Evolutionary conservation across 2,888 invertebrate species (phyloP).

Genomic region (Tetranychus truncatus): DNA sequence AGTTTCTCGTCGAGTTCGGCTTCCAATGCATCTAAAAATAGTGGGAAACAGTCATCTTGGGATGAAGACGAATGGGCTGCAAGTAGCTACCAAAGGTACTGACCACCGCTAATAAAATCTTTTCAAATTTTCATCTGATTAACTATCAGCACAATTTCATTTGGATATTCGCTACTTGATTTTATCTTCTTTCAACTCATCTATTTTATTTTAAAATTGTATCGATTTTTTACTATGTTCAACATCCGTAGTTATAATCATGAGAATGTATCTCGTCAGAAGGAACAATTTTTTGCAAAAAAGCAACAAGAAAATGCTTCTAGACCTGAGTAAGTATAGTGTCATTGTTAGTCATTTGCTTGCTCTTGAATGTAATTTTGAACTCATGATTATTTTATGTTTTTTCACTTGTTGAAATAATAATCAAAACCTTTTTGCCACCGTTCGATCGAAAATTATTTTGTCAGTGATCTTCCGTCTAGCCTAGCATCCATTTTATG

Average conservation of each 20-base stretch:
- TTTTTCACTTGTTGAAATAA: too few species aligned
- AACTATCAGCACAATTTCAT: not conserved
- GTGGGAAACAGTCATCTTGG: not conserved
- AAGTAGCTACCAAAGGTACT: conserved; percentile 23
- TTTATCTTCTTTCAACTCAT: not conserved
- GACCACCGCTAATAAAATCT: not conserved
- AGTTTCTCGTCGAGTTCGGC: not conserved
- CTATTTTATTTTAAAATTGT: not conserved
- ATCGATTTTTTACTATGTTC: not conserved
- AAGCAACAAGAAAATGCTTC: conserved; percentile 51
- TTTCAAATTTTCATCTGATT: not conserved
- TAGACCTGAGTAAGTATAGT: conserved; percentile 46
- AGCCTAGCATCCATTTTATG: too few species aligned
- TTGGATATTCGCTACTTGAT: not conserved
- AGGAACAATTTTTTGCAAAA: conserved; percentile 51
- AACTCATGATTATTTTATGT: not conserved
- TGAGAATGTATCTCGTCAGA: conserved; percentile 37
- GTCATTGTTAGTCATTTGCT: too few species aligned
- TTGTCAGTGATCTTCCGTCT: conserved; percentile 41
- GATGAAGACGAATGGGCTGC: conserved; percentile 22
- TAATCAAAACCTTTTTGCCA: not conserved
- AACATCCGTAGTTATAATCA: conserved; percentile 14
- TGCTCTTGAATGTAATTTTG: not conserved
- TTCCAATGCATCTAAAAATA: not conserved
- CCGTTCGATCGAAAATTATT: too few species aligned